A percentile compares a stretch with the other conserved stretches of the same genome.
These are phyloP conservation scores for Piliocolobus tephrosceles DNA, from an alignment of 2,113 vertebrate genomes.

Conservation along the genomic window DNA sequence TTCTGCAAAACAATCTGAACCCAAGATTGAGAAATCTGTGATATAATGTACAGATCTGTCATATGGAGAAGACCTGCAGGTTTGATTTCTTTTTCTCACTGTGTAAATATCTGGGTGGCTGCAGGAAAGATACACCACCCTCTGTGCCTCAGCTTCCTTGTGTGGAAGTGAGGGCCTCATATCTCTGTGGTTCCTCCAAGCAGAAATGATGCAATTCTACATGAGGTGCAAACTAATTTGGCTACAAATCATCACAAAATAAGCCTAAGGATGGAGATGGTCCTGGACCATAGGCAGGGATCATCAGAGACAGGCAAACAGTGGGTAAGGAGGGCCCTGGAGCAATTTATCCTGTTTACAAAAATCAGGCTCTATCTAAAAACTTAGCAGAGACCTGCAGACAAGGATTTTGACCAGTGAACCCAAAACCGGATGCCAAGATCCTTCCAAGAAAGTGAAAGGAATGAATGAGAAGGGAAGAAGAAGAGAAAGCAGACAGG, in stretches of 20 bases:
- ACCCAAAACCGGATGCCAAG: not conserved
- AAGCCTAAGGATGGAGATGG: not conserved
- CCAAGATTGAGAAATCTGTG: not conserved
- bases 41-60: not conserved
- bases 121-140: not conserved
- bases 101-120: not conserved
- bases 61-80: not conserved
- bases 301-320: not conserved
- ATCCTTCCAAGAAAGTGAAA: not conserved
- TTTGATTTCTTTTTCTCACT: not conserved
- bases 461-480: not conserved
- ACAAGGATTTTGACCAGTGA: not conserved
- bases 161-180: not conserved
- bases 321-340: accelerated
- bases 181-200: not conserved
- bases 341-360: not conserved
- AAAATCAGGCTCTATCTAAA: not conserved
- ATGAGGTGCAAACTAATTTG: not conserved
- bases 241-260: not conserved
- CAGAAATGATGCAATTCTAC: not conserved
- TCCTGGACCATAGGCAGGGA: not conserved
- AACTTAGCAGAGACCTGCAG: not conserved
- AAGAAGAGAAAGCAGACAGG: not conserved
- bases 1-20: not conserved
- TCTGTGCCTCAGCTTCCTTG: not conserved